Conservation (phyloP, 1,140 invertebrate genomes). For the Solenopsis fugax region DNA sequence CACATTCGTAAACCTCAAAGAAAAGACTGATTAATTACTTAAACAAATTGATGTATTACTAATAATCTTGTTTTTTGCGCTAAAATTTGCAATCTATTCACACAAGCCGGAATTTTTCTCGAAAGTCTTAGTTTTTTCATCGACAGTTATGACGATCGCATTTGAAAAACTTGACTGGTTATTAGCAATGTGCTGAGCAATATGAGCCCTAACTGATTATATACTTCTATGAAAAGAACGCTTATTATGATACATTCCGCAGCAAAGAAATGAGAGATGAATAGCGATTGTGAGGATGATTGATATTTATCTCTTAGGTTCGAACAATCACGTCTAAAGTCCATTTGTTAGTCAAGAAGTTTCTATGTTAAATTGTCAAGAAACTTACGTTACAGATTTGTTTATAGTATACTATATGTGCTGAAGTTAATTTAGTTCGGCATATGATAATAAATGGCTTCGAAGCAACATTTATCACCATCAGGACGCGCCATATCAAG, state of each 20-base stretch:
- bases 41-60: too few species aligned
- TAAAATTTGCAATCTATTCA: too few species aligned
- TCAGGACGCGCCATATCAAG: constrained; percentile 28
- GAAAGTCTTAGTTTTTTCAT: neutral
- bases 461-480: constrained; percentile 21
- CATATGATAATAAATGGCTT: constrained; percentile 19
- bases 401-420: neutral
- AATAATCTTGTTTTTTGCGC: neutral
- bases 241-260: neutral
- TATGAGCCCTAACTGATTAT: neutral
- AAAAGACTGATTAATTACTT: neutral
- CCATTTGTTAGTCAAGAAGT: neutral
- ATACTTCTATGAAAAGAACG: neutral
- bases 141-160: too few species aligned
- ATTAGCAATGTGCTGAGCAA: neutral
- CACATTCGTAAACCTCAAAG: neutral
- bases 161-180: neutral
- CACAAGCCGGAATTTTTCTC: neutral
- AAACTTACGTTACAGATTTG: neutral
- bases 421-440: constrained; percentile 25
- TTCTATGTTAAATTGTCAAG: neutral
- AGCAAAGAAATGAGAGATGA: neutral
- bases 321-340: neutral
- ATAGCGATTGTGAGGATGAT: neutral
- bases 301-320: neutral